Evolutionary conservation across 2,888 invertebrate genomes (phyloP).

Genomic region (Macroteleia sp.): DNA sequence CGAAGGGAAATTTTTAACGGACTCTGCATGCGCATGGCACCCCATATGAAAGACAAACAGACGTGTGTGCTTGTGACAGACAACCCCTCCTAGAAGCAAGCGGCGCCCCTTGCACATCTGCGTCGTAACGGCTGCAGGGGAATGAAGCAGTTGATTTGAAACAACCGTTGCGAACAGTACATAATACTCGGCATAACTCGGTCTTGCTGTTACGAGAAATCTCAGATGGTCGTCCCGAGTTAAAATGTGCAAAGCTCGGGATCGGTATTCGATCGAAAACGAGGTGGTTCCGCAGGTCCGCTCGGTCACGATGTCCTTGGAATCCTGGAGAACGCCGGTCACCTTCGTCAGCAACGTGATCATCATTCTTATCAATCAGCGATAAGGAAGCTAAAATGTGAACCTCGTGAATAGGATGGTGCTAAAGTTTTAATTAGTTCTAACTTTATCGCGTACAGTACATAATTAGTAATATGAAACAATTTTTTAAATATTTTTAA

Average conservation of each 20-base stretch:
- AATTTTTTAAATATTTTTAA: too few species aligned
- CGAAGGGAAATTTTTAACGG: constrained; percentile 49
- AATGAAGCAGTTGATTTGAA: constrained; percentile 74
- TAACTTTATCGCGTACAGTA: too few species aligned
- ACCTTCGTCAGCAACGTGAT: constrained; percentile 74
- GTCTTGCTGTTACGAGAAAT: constrained; percentile 2
- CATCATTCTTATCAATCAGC: constrained; percentile 69
- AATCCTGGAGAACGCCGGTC: constrained; percentile 71
- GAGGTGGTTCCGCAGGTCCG: constrained; percentile 62
- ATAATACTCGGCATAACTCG: constrained; percentile 1
- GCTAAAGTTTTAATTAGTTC: too few species aligned
- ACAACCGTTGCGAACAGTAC: constrained; percentile 73
- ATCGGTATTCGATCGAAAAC: constrained; percentile 31
- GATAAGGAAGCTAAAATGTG: constrained; percentile 26
- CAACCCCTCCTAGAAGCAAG: constrained; percentile 75
- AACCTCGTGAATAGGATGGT: background rate
- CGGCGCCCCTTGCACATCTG: constrained; percentile 77
- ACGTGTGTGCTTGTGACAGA: constrained; percentile 78
- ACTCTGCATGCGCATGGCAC: constrained; percentile 47
- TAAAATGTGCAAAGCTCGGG: constrained; percentile 58
- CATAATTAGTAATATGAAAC: too few species aligned
- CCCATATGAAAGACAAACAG: constrained; percentile 72
- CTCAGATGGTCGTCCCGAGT: background rate
- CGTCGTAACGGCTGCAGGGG: constrained; percentile 75
- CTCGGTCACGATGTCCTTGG: constrained; percentile 73